Base-by-base conservation (phyloP, 1,140 invertebrate genomes). In the Antheraea pernyi region DNA sequence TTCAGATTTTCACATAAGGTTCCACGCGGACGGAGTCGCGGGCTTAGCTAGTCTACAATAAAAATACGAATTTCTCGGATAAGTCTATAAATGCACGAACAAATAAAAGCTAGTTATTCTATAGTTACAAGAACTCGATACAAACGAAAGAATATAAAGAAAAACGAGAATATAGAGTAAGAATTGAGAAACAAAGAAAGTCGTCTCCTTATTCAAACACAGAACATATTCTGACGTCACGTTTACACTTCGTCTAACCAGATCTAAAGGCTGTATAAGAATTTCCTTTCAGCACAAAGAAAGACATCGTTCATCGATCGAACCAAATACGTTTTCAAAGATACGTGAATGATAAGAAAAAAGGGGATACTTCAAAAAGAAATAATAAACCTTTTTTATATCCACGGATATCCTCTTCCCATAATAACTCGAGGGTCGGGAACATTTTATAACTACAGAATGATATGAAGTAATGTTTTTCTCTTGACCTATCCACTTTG, bases 321-420 rank as follows among this genome's bases (percentile, higher is more conserved):
- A 22, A 36, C 61, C 61, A 22, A 63, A 63, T 63, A 36, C 59
- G 19, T 36, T 61, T 18, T 36, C 64, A 65, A 65, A 65, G 64
- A 65, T 65, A 65, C 42, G 37, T 13, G 30, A 67, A 67, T 37
- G 65, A 67, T 67, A 67, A 67, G 59, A 67, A 59, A 59, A n/a
- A 30, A 30, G 22, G 22, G 22, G 19, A 39, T 67, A 36, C 65
- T 67, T 67, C 53, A 59, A 67, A 65, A 67, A 53, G 65, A 67
- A 67, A 59, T 67, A 67, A 67, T 67, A 67, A 67, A 67, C 65
- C 65, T 67, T 67, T 59, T 67, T 67, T 67, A 67, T 67, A 37
- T 53, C 65, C 30, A 48, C 65, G 65, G 65, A 67, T 67, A 67
- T 67, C 65, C 65, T 67, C 19, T 39, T 16, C 53, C 48, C 53